Evolutionary conservation across 2,113 vertebrate genomes (phyloP), one percentile per base, ranked within the genome.

Genomic region (Brachionichthys hirsutus): DNA sequence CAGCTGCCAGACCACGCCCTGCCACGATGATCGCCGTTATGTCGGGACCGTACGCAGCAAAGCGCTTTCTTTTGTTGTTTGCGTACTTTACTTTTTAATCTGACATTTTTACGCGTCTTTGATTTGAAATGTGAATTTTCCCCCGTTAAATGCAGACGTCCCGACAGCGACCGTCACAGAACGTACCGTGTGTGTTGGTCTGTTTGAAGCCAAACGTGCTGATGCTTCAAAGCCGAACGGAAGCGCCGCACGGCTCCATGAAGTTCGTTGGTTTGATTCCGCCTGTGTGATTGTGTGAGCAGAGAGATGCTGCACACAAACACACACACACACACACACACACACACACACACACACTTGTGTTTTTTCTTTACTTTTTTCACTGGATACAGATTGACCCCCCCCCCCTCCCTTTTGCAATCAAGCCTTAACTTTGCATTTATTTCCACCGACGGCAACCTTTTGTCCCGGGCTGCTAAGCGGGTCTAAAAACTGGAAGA

Each of bases 31-130:
- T 49, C 17, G n/a, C 54, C 75, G 54, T 61, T 58, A 73, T 75
- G 51, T 47, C 59, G 89, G 89, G 91, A 92, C 91, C 88, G 91
- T 89, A 43, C 78, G 36, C 70, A 70, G 50, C 30, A 51, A 47
- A 46, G 18, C 18, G 53, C 6, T 62, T 13, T 62, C n/a, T 67
- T 51, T 69, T 63, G n/a, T 49, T 67, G n/a, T 63, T 30, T 14
- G 24, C 8, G 24, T 30, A 30, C 5, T 30, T 30, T 2, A 30
- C 17, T 36, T 54, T 22, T 19, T 4, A 35, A 53, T 38, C 22
- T 3, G 13, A 8, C 24, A 30, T 20, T 76, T 73, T 66, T 62
- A 47, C 62, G 74, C 56, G 12, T 57, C 42, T 71, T 54, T 62
- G 30, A 62, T 78, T 71, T 54, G 14, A 79, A 76, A 81, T 68